Evolutionary conservation across 2,113 vertebrate species (phyloP).

Genomic region (Gymnogyps californianus): DNA sequence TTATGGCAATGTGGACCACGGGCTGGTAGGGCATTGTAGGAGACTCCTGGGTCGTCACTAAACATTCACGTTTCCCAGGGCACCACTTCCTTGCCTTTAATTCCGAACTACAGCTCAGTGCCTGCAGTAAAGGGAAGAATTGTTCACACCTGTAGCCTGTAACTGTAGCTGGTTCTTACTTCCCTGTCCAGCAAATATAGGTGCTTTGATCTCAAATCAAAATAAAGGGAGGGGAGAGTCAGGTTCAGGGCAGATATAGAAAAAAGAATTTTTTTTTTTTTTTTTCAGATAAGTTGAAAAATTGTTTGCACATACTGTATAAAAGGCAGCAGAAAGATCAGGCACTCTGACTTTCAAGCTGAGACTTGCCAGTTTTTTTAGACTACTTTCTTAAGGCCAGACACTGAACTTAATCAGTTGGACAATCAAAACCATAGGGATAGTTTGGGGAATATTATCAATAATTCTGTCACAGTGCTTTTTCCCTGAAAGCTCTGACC

Average conservation of each 20-base stretch:
- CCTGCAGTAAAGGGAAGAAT: not conserved
- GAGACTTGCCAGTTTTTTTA: not conserved
- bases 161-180: not conserved
- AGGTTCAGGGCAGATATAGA: not conserved
- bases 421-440: not conserved
- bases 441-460: not conserved
- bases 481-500: not conserved
- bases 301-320: not conserved
- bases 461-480: not conserved
- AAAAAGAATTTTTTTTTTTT: not conserved
- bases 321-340: not conserved
- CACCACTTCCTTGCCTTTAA: not conserved
- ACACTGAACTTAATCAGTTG: not conserved
- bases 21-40: not conserved
- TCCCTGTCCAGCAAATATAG: not conserved
- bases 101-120: not conserved
- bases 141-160: not conserved
- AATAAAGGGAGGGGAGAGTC: not conserved
- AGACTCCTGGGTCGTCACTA: not conserved
- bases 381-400: not conserved
- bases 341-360: not conserved
- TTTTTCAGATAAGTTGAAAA: not conserved
- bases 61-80: not conserved
- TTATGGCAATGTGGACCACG: rapidly evolving
- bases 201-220: not conserved